phyloP scores from a whole-genome alignment of 2,113 vertebrate species.

The Accipiter virgatus region DNA sequence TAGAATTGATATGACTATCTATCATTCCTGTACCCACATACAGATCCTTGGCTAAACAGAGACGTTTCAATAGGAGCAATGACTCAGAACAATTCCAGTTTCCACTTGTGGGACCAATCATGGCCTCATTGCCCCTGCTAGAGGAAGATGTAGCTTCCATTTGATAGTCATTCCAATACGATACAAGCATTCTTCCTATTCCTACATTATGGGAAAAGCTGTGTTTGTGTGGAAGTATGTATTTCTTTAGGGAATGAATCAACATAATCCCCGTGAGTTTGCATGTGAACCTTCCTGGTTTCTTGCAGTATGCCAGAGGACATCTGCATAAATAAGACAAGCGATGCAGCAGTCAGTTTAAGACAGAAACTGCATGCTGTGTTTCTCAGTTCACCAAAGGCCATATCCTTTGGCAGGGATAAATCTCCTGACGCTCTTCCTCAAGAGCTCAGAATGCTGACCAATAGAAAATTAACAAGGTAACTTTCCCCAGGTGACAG shows the following conservation, averaged over 20 bases:
- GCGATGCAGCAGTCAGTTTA: neutral
- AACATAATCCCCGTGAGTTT: neutral
- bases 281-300: neutral
- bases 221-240: neutral
- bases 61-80: neutral
- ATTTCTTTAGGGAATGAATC: neutral
- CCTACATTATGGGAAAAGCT: neutral
- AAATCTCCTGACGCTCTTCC: neutral
- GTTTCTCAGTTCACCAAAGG: neutral
- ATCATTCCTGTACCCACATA: neutral
- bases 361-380: neutral
- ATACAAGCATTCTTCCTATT: neutral
- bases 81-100: neutral
- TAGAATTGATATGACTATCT: neutral
- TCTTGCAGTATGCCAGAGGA: fast-evolving
- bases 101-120: neutral
- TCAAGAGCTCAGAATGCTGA: neutral
- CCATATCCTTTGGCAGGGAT: neutral
- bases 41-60: neutral
- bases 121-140: neutral
- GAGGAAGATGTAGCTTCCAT: neutral
- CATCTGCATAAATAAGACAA: constrained; percentile 13
- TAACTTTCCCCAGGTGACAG: constrained; percentile 7
- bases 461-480: neutral
- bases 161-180: neutral